Percentiles rank a stretch among this genome's conserved stretches.
Conservation (phyloP, 2,888 invertebrate species). For the Diarsia mendica region DNA sequence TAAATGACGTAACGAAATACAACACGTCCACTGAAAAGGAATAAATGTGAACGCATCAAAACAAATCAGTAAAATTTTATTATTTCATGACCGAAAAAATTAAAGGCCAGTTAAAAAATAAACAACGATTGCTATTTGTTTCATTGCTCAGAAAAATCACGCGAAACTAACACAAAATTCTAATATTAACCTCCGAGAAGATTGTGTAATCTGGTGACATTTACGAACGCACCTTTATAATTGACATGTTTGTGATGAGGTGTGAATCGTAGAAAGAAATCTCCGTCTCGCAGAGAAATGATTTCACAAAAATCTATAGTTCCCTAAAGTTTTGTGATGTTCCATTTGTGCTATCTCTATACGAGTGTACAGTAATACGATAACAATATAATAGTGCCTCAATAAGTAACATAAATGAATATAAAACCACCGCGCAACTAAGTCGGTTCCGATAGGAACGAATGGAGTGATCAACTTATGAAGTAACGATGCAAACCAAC, state of each 20-base stretch:
- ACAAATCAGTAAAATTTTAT: not conserved
- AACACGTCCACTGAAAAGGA: not conserved
- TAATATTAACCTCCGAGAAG: not conserved
- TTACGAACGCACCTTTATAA: constrained; percentile 77
- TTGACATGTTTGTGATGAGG: constrained; percentile 90
- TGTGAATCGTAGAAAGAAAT: constrained; percentile 86
- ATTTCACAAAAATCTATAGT: constrained; percentile 80
- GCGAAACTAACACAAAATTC: not conserved
- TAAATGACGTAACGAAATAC: constrained; percentile 37
- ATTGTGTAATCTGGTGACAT: constrained; percentile 54
- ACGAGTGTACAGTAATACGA: constrained; percentile 74
- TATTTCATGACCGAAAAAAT: not conserved
- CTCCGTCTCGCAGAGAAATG: constrained; percentile 83
- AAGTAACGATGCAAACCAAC: constrained; percentile 89
- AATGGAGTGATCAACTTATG: constrained; percentile 86
- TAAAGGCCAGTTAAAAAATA: not conserved
- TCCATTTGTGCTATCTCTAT: constrained; percentile 77
- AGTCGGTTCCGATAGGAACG: constrained; percentile 85
- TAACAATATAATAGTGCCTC: constrained; percentile 79
- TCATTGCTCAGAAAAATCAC: not conserved
- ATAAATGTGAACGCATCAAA: constrained; percentile 46
- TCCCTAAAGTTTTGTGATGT: constrained; percentile 85
- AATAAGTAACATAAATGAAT: constrained; percentile 79
- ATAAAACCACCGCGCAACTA: constrained; percentile 80
- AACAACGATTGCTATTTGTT: not conserved